These are phyloP conservation scores for Anisognathus igniventris DNA, from an alignment of 2,797 vertebrate genomes.

Conservation along the genomic window DNA sequence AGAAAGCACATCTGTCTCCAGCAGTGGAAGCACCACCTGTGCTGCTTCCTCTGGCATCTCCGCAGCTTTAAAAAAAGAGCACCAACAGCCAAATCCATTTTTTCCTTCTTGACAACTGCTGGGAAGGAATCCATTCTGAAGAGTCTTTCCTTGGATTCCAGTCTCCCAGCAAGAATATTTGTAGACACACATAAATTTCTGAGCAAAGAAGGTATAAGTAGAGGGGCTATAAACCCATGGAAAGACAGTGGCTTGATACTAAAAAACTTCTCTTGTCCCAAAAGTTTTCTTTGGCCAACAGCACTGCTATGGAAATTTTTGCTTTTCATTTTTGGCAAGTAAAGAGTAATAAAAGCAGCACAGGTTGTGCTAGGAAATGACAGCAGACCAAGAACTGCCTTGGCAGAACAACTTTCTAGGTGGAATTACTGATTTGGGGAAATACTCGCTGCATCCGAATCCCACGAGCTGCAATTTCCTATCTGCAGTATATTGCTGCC, in stretches of 20 bases:
- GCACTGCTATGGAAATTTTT: neutral
- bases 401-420: neutral
- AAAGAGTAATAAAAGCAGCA: conserved; percentile 17
- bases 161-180: neutral
- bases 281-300: neutral
- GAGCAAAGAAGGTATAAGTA: neutral
- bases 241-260: neutral
- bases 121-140: neutral
- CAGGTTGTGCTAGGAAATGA: conserved; percentile 1
- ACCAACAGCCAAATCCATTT: neutral
- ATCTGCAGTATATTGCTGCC: neutral
- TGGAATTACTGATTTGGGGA: conserved; percentile 30
- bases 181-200: neutral
- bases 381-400: neutral
- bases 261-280: neutral
- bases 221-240: neutral
- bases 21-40: neutral
- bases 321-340: neutral
- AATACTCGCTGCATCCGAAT: neutral
- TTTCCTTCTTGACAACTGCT: neutral
- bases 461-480: conserved; percentile 33
- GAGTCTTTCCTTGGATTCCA: neutral
- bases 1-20: neutral
- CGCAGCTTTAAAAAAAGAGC: neutral
- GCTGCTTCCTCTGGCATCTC: neutral